Evolutionary conservation across 1,140 invertebrate species (phyloP).

Genomic region (Harlomillsia oculata): DNA sequence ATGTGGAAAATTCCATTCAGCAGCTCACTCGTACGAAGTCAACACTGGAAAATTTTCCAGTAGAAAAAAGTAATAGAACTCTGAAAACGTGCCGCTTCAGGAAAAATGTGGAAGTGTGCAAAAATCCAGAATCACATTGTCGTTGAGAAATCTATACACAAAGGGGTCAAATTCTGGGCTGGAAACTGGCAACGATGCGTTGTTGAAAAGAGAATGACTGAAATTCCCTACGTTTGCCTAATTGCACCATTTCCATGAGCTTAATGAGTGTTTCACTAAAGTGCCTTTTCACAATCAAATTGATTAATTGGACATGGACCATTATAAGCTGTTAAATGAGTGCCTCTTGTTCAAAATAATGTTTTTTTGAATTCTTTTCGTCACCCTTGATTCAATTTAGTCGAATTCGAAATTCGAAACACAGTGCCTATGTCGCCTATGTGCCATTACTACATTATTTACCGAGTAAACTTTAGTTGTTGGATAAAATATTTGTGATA

Average conservation of each 20-base stretch:
- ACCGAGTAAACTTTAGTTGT: too few species aligned
- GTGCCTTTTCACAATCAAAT: constrained; percentile 12
- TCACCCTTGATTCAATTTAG: too few species aligned
- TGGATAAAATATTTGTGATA: too few species aligned
- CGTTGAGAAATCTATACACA: not conserved
- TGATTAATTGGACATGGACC: constrained; percentile 13
- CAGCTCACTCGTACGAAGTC: not conserved
- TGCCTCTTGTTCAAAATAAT: too few species aligned
- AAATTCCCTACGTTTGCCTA: not conserved
- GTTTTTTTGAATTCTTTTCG: too few species aligned
- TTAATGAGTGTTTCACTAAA: constrained; percentile 12
- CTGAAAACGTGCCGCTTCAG: not conserved
- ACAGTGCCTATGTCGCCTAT: too few species aligned
- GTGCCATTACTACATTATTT: too few species aligned
- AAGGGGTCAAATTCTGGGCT: not conserved
- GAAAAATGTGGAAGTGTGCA: not conserved
- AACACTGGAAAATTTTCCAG: not conserved
- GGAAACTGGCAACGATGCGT: not conserved
- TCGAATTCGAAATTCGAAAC: too few species aligned
- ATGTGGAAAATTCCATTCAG: not conserved
- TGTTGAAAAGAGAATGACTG: not conserved
- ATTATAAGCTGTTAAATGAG: too few species aligned
- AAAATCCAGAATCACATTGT: not conserved
- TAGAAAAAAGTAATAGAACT: not conserved
- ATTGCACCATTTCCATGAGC: constrained; percentile 8